Evolutionary conservation across 2,888 invertebrate genomes (phyloP), one percentile per base, ranked within the genome.

Genomic region (Epistrophe grossulariae): DNA sequence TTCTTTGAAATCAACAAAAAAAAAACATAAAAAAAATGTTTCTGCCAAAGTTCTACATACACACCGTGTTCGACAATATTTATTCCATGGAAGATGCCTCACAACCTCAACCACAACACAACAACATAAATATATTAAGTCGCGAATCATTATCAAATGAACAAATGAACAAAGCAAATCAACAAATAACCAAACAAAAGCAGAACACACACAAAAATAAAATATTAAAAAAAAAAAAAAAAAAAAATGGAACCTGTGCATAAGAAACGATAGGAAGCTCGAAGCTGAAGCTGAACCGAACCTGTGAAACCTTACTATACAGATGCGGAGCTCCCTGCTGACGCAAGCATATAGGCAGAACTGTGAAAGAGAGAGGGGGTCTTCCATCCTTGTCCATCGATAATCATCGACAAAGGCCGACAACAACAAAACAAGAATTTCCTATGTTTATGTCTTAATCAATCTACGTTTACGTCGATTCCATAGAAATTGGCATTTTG

Each of bases 401-500:
- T 88, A 88, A 88, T 88, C 88, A 88, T 88, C 88, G 88, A 88
- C 83, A 88, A 84, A 84, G 84, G 79, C 88, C 84, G 79, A 84
- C 79, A 88, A 88, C 88, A 88, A 84, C 88, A 88, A 88, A 88
- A 88, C 88, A 88, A 84, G 88, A 87, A 85, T 88, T 88, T 87
- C 80, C 88, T 83, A 88, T 88, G 88, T 88, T 88, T 88, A 88
- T 88, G 88, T 88, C 88, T 88, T 88, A 88, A 88, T 88, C 88
- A 88, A 88, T 88, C 88, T 88, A 88, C 88, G 88, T 83, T 88
- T 88, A 88, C 79, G 88, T 88, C 88, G 88, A 88, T 88, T 88
- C 88, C 84, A 84, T 88, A 88, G 88, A 88, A 88, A 88, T 88
- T 88, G 88, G 88, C 84, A 84, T 88, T 88, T 88, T 71, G 84